Evolutionary conservation across 2,888 invertebrate species (phyloP).

Genomic region (Lasioglossum morio): DNA sequence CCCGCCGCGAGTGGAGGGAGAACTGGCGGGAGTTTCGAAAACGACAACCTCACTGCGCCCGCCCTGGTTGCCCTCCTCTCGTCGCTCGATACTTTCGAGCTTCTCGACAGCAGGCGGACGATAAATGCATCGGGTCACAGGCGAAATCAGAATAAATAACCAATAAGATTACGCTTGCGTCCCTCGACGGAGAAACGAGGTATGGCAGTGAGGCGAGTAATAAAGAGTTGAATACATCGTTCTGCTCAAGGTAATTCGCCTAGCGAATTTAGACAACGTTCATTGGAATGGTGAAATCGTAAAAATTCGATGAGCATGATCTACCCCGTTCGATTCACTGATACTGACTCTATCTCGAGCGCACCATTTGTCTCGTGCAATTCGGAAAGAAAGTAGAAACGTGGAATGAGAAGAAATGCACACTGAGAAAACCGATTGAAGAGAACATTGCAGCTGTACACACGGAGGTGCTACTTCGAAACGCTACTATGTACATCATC

Average conservation of each 20-base stretch:
- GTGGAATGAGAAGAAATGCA: slow-evolving; percentile 40
- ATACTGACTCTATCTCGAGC: slow-evolving; percentile 28
- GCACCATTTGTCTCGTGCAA: background rate
- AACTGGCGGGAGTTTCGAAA: slow-evolving; percentile 9
- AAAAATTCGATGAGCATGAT: background rate
- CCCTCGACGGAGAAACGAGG: background rate
- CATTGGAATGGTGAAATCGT: background rate
- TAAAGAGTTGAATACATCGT: background rate
- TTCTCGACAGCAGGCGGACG: background rate
- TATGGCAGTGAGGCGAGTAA: slow-evolving; percentile 17
- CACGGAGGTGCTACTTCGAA: slow-evolving; percentile 64
- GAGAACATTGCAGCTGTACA: slow-evolving; percentile 26
- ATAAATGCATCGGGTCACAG: slow-evolving; percentile 21
- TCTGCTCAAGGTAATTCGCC: background rate
- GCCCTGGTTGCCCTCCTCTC: background rate
- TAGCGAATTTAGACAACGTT: background rate
- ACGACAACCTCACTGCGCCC: background rate
- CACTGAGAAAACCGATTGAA: background rate
- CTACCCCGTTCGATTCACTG: background rate
- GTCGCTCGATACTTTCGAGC: background rate
- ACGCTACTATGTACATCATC: slow-evolving; percentile 60
- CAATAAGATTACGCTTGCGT: background rate
- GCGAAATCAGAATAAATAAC: slow-evolving; percentile 3
- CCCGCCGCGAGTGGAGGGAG: background rate
- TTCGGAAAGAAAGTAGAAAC: background rate